A percentile compares a stretch with the other conserved stretches of the same genome.
Evolutionary conservation across 2,797 vertebrate genomes (phyloP).

Genomic region (Clamator glandarius): DNA sequence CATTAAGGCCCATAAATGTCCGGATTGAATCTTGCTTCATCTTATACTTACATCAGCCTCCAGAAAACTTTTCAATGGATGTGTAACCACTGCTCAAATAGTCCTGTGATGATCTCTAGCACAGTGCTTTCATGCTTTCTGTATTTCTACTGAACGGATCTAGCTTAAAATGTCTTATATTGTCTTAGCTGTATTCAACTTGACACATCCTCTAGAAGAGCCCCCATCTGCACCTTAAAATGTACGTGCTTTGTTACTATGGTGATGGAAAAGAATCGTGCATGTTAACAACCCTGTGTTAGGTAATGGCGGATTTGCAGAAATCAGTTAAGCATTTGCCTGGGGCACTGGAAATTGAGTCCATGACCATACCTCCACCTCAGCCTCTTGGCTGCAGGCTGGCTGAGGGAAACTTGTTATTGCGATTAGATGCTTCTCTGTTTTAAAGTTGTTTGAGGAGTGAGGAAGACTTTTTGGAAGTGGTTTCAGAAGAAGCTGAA

Average conservation of each 20-base stretch:
- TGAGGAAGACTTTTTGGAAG: neutral
- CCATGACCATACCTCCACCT: neutral
- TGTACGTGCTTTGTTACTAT: slow-evolving; percentile 69
- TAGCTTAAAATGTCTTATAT: slow-evolving; percentile 47
- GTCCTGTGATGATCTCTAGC: neutral
- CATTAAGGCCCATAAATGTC: neutral
- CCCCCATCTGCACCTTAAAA: slow-evolving; percentile 62
- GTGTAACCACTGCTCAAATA: neutral
- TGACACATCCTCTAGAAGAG: slow-evolving; percentile 57
- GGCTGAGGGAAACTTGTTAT: neutral
- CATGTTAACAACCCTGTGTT: neutral
- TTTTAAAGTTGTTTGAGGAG: neutral
- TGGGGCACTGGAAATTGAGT: neutral
- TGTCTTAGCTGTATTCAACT: slow-evolving; percentile 39
- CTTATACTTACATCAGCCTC: neutral
- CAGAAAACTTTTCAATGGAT: slow-evolving; percentile 19
- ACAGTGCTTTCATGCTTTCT: neutral
- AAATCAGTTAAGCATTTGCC: slow-evolving; percentile 42
- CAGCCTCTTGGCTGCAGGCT: neutral
- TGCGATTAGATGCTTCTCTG: neutral
- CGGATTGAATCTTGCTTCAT: neutral
- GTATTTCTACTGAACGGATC: neutral
- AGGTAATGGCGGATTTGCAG: slow-evolving; percentile 57
- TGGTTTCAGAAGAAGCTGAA: neutral
- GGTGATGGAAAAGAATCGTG: slow-evolving; percentile 59